phyloP scores from a whole-genome alignment of 1,140 invertebrate species.

The Drosophila sechellia region DNA sequence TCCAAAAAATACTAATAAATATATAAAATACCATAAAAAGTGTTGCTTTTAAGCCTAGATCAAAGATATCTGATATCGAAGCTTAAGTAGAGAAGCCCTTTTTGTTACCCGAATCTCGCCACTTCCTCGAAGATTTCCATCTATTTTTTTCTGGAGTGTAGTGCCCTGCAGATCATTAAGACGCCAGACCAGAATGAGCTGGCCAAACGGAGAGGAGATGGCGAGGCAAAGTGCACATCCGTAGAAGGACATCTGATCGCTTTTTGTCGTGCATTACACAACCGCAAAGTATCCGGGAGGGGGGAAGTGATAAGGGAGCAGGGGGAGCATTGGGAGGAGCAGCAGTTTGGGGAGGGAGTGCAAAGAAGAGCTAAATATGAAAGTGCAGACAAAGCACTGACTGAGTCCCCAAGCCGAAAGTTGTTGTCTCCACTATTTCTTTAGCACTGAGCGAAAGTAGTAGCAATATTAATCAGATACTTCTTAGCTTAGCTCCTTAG shows the following conservation, averaged over 20 bases:
- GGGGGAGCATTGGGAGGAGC: not conserved
- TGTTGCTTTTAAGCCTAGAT: not conserved
- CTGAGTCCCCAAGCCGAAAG: slow-evolving; percentile 52
- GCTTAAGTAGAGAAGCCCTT: not conserved
- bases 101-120: not conserved
- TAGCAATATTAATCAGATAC: too few relatives aligned
- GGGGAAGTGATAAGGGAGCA: not conserved
- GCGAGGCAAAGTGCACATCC: slow-evolving; percentile 69
- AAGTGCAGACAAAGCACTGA: slow-evolving; percentile 70
- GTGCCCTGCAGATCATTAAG: slow-evolving; percentile 74
- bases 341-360: slow-evolving; percentile 25
- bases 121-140: not conserved
- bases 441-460: slow-evolving; percentile 3
- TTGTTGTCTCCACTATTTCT: slow-evolving; percentile 24
- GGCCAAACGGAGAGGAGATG: not conserved
- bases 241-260: slow-evolving; percentile 84
- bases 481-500: too few relatives aligned
- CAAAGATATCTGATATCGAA: not conserved
- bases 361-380: slow-evolving; percentile 57
- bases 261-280: slow-evolving; percentile 74
- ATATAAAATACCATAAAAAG: not conserved
- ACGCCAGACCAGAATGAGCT: slow-evolving; percentile 43
- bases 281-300: slow-evolving; percentile 45
- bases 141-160: slow-evolving; percentile 14
- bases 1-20: too few relatives aligned